These are phyloP conservation scores for Camelus dromedarius DNA, from an alignment of 2,113 vertebrate genomes.

Conservation along the genomic window DNA sequence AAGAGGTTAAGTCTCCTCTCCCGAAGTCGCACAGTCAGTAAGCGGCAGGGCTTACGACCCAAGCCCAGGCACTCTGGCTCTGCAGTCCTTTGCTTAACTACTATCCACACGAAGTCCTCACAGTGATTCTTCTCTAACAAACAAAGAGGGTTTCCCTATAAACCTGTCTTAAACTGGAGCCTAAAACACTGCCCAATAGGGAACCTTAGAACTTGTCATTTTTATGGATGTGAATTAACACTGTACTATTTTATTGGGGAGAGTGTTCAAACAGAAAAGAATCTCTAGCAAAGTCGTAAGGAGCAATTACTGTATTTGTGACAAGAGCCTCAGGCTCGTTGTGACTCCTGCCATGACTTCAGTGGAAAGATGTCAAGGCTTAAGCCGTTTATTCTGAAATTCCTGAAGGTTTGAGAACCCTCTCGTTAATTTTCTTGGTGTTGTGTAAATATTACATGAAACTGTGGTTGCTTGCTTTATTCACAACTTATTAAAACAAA, in stretches of 20 bases:
- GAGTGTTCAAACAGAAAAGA: background rate
- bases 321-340: background rate
- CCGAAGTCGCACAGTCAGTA: background rate
- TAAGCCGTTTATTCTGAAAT: conserved; percentile 1
- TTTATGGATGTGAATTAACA: background rate
- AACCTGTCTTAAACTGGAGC: background rate
- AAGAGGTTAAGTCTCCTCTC: background rate
- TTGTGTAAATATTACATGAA: conserved; percentile 7
- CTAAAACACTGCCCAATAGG: background rate
- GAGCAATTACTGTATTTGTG: background rate
- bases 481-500: conserved; percentile 45
- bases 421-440: conserved; percentile 41
- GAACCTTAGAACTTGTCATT: background rate
- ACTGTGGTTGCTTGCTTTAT: background rate
- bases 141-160: background rate
- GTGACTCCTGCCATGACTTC: background rate
- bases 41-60: background rate
- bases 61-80: background rate
- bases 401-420: background rate
- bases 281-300: background rate
- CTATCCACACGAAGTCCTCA: background rate
- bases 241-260: background rate
- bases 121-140: background rate
- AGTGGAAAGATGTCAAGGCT: background rate
- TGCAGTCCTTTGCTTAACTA: background rate